Evolutionary conservation across 2,797 vertebrate species (phyloP).

Genomic region (Melanotaenia pygmaea): DNA sequence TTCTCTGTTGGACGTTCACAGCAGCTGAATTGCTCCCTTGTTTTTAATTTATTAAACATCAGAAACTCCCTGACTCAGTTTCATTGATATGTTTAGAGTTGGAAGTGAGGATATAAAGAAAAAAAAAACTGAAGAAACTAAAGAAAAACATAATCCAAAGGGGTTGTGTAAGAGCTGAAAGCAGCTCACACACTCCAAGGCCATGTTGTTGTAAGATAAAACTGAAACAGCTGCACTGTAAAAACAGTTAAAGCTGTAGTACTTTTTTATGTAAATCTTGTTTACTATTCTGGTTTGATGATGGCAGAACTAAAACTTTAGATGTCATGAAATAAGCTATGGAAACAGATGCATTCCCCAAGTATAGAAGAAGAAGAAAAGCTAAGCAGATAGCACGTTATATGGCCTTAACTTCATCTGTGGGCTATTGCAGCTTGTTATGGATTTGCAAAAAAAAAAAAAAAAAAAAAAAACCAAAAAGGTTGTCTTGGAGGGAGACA

Average conservation of each 20-base stretch:
- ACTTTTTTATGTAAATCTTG: too few species aligned
- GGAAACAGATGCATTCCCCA: too few species aligned
- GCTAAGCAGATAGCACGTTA: too few species aligned
- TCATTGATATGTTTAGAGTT: slow-evolving; percentile 25
- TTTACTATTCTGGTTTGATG: too few species aligned
- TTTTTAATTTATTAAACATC: slow-evolving; percentile 36
- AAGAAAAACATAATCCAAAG: background rate
- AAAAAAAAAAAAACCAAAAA: too few species aligned
- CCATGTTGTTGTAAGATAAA: background rate
- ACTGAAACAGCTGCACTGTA: background rate
- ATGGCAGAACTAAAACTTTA: slow-evolving; percentile 9
- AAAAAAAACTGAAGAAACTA: background rate
- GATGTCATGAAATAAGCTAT: slow-evolving; percentile 1
- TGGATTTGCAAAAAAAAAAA: too few species aligned
- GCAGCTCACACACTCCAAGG: slow-evolving; percentile 6
- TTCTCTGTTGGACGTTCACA: slow-evolving; percentile 9
- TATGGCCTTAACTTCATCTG: too few species aligned
- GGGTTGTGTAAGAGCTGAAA: slow-evolving; percentile 9
- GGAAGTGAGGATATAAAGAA: background rate
- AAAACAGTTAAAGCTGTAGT: too few species aligned
- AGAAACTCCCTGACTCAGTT: slow-evolving; percentile 10
- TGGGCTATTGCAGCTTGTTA: too few species aligned
- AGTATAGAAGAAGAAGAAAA: too few species aligned
- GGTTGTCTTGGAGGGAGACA: too few species aligned
- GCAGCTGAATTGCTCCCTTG: slow-evolving; percentile 14